These are phyloP conservation scores for Camelus bactrianus DNA, from an alignment of 2,113 vertebrate genomes.

Conservation along the genomic window DNA sequence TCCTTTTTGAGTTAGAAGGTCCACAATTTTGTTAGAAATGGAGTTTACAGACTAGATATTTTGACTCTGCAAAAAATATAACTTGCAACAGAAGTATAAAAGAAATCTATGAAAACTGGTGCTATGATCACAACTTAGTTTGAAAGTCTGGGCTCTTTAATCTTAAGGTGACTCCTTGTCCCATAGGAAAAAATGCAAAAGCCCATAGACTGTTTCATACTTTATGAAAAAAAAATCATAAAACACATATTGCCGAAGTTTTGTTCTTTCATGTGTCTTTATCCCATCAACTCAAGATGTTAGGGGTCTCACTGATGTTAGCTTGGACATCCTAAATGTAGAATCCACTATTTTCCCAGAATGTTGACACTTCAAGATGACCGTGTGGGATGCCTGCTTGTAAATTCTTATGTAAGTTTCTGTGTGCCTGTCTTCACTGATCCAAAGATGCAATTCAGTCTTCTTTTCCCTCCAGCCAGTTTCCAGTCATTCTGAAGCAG, in stretches of 20 bases:
- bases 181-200: background rate
- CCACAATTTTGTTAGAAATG: background rate
- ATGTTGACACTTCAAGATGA: background rate
- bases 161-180: background rate
- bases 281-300: background rate
- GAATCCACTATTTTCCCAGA: background rate
- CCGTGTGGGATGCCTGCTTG: background rate
- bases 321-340: background rate
- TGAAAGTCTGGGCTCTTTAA: background rate
- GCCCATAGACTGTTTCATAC: background rate
- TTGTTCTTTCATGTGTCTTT: background rate
- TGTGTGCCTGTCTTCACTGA: background rate
- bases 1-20: background rate
- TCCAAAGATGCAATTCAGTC: background rate
- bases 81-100: background rate
- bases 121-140: background rate
- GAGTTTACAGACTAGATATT: background rate
- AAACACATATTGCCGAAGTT: background rate
- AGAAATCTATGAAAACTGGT: background rate
- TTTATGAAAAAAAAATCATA: background rate
- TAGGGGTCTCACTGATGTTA: background rate
- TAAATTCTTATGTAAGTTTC: background rate
- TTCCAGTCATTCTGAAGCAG: background rate
- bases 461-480: background rate
- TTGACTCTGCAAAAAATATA: background rate